Conservation (phyloP, 2,888 invertebrate species). For the Aricia artaxerxes region DNA sequence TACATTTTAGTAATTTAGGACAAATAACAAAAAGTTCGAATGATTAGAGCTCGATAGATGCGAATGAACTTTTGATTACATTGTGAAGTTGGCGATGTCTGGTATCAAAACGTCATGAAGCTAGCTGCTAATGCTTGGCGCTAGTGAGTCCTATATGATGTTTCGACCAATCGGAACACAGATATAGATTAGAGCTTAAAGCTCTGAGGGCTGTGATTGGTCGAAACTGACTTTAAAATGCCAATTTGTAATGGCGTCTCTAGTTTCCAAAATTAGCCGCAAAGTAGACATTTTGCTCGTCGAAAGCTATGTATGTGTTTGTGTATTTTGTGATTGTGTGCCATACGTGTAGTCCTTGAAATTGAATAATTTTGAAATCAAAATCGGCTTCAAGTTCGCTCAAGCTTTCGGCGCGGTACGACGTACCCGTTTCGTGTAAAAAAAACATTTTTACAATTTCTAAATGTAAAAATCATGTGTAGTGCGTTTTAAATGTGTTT, state of each 20-base stretch:
- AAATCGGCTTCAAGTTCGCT: slow-evolving; percentile 43
- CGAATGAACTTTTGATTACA: slow-evolving; percentile 75
- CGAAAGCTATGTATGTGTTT: slow-evolving; percentile 40
- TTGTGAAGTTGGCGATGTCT: slow-evolving; percentile 71
- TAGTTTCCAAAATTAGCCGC: not conserved
- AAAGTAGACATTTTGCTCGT: not conserved
- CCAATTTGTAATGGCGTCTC: slow-evolving; percentile 4
- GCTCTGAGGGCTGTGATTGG: not conserved
- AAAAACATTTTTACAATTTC: slow-evolving; percentile 50
- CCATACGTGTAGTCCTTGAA: slow-evolving; percentile 57
- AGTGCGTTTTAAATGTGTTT: slow-evolving; percentile 33
- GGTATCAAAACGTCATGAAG: slow-evolving; percentile 43
- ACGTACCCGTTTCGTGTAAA: slow-evolving; percentile 39
- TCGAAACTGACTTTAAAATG: not conserved
- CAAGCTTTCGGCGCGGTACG: slow-evolving; percentile 18
- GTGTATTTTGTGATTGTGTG: slow-evolving; percentile 54
- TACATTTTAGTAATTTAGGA: not conserved
- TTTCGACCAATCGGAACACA: not conserved
- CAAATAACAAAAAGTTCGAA: slow-evolving; percentile 15
- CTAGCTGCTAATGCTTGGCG: slow-evolving; percentile 7
- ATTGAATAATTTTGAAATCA: slow-evolving; percentile 44
- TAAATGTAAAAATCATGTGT: slow-evolving; percentile 52
- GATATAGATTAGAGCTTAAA: not conserved
- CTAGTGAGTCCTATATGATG: not conserved
- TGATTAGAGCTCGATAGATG: slow-evolving; percentile 50